A percentile compares a stretch with the other conserved stretches of the same genome.
Evolutionary conservation across 2,797 vertebrate species (phyloP).

Genomic region (Oreochromis mossambicus): DNA sequence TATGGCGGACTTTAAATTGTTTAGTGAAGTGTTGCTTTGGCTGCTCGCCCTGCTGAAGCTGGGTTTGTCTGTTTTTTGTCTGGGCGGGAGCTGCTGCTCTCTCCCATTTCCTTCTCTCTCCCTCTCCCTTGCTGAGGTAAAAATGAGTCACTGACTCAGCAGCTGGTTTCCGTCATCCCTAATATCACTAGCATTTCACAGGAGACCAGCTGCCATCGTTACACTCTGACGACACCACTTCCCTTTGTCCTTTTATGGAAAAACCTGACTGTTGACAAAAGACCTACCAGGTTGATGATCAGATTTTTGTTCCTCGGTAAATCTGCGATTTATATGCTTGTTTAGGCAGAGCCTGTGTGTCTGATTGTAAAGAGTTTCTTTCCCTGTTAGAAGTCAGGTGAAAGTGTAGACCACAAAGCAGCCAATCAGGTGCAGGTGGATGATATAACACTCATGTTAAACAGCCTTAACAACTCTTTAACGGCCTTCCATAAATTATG

Average conservation of each 20-base stretch:
- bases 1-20: conserved; percentile 32
- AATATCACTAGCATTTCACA: conserved; percentile 68
- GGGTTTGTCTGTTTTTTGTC: conserved; percentile 61
- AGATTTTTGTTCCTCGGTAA: neutral
- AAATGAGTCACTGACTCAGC: conserved; percentile 80
- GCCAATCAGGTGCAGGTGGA: neutral
- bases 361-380: neutral
- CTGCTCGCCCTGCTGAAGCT: conserved; percentile 9
- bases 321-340: neutral
- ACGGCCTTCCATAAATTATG: neutral
- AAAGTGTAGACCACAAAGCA: neutral
- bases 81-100: conserved; percentile 46
- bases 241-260: conserved; percentile 73
- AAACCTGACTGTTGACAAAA: neutral
- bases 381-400: neutral
- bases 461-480: neutral
- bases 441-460: neutral
- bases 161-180: conserved; percentile 74
- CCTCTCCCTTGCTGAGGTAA: conserved; percentile 60
- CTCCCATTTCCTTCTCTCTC: conserved; percentile 50
- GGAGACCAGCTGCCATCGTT: conserved; percentile 35
- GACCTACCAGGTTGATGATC: neutral
- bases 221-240: conserved; percentile 65
- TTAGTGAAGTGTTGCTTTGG: conserved; percentile 36
- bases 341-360: neutral